These are phyloP conservation scores for Pseudomugil gertrudae DNA, from an alignment of 2,797 vertebrate species.

Conservation along the genomic window DNA sequence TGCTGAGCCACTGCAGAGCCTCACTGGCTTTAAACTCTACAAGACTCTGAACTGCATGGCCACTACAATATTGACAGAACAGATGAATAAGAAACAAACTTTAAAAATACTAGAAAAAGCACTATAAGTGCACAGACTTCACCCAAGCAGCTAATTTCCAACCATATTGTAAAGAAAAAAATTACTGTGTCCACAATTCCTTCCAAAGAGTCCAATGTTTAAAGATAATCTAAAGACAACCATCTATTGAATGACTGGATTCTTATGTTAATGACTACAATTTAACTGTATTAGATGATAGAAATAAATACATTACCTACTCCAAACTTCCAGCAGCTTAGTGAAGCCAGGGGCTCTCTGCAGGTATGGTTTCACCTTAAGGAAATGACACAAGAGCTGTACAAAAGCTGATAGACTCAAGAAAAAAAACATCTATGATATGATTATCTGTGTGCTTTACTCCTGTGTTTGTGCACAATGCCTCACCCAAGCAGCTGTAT, in stretches of 20 bases:
- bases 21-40: conserved; percentile 76
- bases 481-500: conserved; percentile 65
- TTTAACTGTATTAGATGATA: neutral
- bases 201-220: neutral
- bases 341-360: conserved; percentile 76
- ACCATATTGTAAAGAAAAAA: no score
- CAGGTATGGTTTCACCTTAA: conserved; percentile 77
- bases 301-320: conserved; percentile 73
- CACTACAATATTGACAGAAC: conserved; percentile 62
- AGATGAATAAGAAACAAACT: neutral
- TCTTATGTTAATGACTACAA: neutral
- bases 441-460: neutral
- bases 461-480: neutral
- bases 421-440: neutral
- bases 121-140: no score
- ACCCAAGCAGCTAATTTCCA: no score
- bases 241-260: neutral
- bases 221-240: neutral
- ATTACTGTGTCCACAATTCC: no score
- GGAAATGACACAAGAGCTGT: conserved; percentile 11
- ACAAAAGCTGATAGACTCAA: neutral
- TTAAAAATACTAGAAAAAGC: neutral
- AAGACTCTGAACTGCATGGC: conserved; percentile 80
- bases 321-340: conserved; percentile 75
- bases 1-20: conserved; percentile 69